Base-by-base conservation (phyloP, 2,113 vertebrate genomes). In the Fukomys damarensis region DNA sequence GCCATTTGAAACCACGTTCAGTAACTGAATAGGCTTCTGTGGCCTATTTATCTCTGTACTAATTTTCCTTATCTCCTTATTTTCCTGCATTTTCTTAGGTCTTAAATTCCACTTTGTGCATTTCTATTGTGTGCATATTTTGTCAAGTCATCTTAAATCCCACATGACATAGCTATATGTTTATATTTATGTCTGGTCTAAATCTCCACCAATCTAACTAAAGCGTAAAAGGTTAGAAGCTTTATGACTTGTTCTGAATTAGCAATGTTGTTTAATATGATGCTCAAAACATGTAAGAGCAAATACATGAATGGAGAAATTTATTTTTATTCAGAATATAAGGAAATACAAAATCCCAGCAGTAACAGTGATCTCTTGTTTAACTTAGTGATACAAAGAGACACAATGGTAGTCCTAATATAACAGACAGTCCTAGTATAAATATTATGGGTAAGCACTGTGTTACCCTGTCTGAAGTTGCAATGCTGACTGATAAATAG, bases 401-500 rank as follows among this genome's bases (percentile, higher is more conserved):
- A 80, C 7, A 46, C n/a, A 59, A 19, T 35, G 61, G 41, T 41
- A 79, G 19, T 66, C 9, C 14, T 74, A 30, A 12, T 24, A 14
- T 20, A 66, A 52, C 1, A 32, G 46, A 54, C 32, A 35, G 41
- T 63, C 43, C 35, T 81, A 24, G 24, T 24, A 32, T 61, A 94
- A 77, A 89, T 43, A 63, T 63, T 54, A 85, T 16, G 19, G 49
- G 59, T 12, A 70, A 35, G 13, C 49, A 20, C n/a, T 63, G 20
- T 9, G 14, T 85, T 52, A 20, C 35, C 35, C 11, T 24, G 7
- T 89, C 84, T 91, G 54, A 43, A 19, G 61, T 28, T 59, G 68
- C 46, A 38, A 5, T 63, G 92, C 28, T 89, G 46, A 96, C 65
- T 20, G 38, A 58, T 91, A 70, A 89, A 84, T 93, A 93, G 86